These are phyloP conservation scores for Cylindroiulus punctatus DNA, from an alignment of 2,888 invertebrate species.

Conservation along the genomic window DNA sequence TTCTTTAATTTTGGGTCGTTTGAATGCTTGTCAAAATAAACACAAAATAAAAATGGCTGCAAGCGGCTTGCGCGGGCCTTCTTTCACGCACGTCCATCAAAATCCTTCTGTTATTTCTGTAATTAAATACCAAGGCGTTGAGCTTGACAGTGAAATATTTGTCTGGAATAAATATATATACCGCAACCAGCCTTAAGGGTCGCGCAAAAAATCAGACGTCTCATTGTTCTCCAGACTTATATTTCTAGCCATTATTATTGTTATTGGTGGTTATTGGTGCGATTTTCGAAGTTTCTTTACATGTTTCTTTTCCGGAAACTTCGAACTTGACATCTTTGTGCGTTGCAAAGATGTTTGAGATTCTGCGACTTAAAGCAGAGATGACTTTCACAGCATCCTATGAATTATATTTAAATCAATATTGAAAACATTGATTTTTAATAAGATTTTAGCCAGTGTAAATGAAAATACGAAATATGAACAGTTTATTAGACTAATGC, in stretches of 20 bases:
- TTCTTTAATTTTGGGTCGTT: neutral
- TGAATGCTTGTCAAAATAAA: slow-evolving; percentile 15
- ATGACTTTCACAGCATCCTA: no score
- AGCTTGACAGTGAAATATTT: slow-evolving; percentile 8
- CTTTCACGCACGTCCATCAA: neutral
- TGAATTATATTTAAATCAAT: no score
- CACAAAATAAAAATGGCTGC: neutral
- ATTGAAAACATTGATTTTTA: no score
- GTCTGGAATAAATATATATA: slow-evolving; percentile 2
- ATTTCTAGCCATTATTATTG: neutral
- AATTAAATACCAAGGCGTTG: neutral
- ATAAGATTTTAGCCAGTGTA: no score
- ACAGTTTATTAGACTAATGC: no score
- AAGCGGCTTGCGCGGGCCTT: neutral
- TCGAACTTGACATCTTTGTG: neutral
- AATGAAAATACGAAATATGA: no score
- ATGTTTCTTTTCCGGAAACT: neutral
- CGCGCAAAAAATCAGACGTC: neutral
- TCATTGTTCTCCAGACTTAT: slow-evolving; percentile 11
- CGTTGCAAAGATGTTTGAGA: no score
- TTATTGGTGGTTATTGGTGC: neutral
- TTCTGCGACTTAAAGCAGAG: no score
- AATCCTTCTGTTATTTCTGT: neutral
- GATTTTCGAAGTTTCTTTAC: neutral
- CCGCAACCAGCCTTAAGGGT: neutral